Base-by-base conservation (phyloP, 1,140 invertebrate species). In the Gonatopus flavifemur region DNA sequence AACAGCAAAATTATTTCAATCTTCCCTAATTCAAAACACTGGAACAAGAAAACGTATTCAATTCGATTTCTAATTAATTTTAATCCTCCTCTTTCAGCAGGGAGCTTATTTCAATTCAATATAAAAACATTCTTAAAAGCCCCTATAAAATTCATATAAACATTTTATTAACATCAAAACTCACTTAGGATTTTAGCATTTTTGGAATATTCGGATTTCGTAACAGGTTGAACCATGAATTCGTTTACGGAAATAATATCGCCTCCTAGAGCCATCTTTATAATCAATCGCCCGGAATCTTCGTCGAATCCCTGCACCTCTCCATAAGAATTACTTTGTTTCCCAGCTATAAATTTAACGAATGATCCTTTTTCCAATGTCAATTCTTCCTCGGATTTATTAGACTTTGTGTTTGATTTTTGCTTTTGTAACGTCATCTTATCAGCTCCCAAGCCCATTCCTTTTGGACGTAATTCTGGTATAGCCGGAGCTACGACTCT, bases 401-500 rank as follows among this genome's bases (percentile, higher is more conserved):
- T 82, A 1, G 16, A 10, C 55, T 67, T 81, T 65, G 62, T 76
- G 55, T 59, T 72, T 63, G 74, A 55, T 47, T 69, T 72, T 55
- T 80, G 64, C 54, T 80, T 82, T 43, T 80, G 74, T 35, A 80
- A 74, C 4, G 84, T 63, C 16, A 84, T 70, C 76, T 86, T 87
- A 55, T 91, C 90, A 18, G 93, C 94, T 3, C 95, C 95, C 24
- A 98, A 74, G 0, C 95, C 95, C 69, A 97, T 83, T 4, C 94
- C 94, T 81, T 91, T 94, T 1, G 94, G 93, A 52, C 94, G 78
- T 18, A 91, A 55, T 57, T 81, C 76, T 20, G 86, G 85, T 59
- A 82, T 74, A 51, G 80, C 62, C 35, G 81, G 70, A 42, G 73
- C 65, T 5, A 85, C 76, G 28, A 81, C 32, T 64, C 82, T 85